Percentiles rank a stretch among this genome's conserved stretches.
These are phyloP conservation scores for Cyanoramphus novaezelandiae DNA, from an alignment of 2,113 vertebrate species.

Conservation along the genomic window DNA sequence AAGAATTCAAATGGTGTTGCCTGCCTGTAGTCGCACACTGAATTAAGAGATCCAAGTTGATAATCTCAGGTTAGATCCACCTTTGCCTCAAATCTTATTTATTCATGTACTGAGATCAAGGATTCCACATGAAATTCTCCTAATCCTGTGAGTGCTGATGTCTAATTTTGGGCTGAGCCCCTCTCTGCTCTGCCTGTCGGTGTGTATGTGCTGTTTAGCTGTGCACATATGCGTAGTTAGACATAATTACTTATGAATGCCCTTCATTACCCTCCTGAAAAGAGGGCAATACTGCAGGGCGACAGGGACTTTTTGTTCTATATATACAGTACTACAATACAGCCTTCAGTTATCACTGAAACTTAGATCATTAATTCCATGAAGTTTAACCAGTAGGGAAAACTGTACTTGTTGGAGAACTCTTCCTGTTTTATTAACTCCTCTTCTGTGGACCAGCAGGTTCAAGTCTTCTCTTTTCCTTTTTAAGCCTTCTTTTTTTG, in stretches of 20 bases:
- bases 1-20: background rate
- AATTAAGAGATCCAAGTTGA: background rate
- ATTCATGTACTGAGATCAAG: background rate
- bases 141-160: background rate
- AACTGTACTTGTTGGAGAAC: background rate
- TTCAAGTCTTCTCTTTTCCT: background rate
- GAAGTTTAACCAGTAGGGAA: background rate
- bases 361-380: background rate
- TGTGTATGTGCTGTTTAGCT: background rate
- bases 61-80: background rate
- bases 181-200: background rate
- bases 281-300: background rate
- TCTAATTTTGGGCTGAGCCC: background rate
- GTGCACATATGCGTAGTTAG: background rate
- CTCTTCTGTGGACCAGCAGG: background rate
- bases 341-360: background rate
- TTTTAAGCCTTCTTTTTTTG: background rate
- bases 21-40: background rate
- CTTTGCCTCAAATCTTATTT: background rate
- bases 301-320: background rate
- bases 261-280: background rate
- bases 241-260: background rate
- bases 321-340: background rate
- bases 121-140: background rate
- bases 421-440: slow-evolving; percentile 4